These are phyloP conservation scores for Ophthalmolycus amberensis DNA, from an alignment of 2,113 vertebrate species.

Conservation along the genomic window DNA sequence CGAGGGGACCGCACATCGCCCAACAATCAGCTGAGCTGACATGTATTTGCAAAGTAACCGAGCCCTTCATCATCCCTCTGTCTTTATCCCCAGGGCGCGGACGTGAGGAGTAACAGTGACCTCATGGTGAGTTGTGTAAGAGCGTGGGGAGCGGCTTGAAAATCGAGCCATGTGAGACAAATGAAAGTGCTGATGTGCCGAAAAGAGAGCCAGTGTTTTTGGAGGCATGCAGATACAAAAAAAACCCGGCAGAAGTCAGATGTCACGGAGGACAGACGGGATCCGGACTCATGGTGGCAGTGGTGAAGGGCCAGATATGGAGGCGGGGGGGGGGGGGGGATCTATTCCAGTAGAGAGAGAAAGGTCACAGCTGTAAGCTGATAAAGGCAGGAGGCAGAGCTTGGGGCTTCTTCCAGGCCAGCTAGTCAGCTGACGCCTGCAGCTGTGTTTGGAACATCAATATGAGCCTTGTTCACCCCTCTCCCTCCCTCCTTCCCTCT, in stretches of 20 bases:
- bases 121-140: constrained; percentile 75
- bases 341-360: constrained; percentile 81
- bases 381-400: constrained; percentile 82
- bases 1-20: background rate
- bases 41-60: constrained; percentile 48
- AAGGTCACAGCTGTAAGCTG: constrained; percentile 85
- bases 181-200: constrained; percentile 75
- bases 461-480: constrained; percentile 81
- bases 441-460: constrained; percentile 86
- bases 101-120: constrained; percentile 71
- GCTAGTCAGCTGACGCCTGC: constrained; percentile 85
- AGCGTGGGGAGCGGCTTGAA: constrained; percentile 66
- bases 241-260: constrained; percentile 54
- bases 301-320: constrained; percentile 49
- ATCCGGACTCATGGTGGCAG: constrained; percentile 11
- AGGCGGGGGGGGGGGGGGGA: constrained; percentile 13
- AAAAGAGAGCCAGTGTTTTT: constrained; percentile 69
- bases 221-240: constrained; percentile 54
- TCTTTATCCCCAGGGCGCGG: constrained; percentile 58
- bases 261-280: constrained; percentile 58
- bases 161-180: constrained; percentile 69
- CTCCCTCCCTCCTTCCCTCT: constrained; percentile 4
- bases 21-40: constrained; percentile 30
- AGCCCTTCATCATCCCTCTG: constrained; percentile 42
- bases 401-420: constrained; percentile 80